phyloP scores from a whole-genome alignment of 2,888 invertebrate genomes.

The Eulithis prunata region DNA sequence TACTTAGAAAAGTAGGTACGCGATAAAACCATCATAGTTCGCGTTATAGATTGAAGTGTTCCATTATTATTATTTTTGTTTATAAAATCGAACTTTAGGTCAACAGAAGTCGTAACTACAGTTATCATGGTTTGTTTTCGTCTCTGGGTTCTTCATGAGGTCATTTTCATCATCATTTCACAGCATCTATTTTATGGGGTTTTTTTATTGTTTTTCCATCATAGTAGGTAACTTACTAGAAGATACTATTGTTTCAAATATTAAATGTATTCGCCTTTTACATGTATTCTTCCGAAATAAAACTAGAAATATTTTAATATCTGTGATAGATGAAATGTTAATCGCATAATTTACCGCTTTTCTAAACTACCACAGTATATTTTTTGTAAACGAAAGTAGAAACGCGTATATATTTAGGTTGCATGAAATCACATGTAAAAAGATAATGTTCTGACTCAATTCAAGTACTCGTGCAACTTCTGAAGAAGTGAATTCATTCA shows the following conservation, averaged over 20 bases:
- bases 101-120: slow-evolving; percentile 49
- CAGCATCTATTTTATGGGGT: slow-evolving; percentile 29
- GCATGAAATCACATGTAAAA: slow-evolving; percentile 19
- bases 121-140: slow-evolving; percentile 59
- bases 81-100: slow-evolving; percentile 31
- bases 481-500: background rate
- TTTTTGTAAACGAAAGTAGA: background rate
- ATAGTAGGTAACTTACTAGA: slow-evolving; percentile 10
- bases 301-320: slow-evolving; percentile 10
- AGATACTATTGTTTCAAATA: slow-evolving; percentile 6
- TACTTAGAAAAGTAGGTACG: slow-evolving; percentile 42
- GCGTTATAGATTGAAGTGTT: slow-evolving; percentile 47
- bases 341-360: slow-evolving; percentile 8
- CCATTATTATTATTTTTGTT: slow-evolving; percentile 24
- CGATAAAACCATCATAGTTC: slow-evolving; percentile 45
- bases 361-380: background rate
- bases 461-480: no score
- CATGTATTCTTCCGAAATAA: slow-evolving; percentile 17
- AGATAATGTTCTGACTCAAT: background rate
- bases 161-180: slow-evolving; percentile 50
- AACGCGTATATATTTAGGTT: slow-evolving; percentile 4
- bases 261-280: slow-evolving; percentile 4
- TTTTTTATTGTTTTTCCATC: slow-evolving; percentile 45
- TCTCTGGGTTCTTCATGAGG: slow-evolving; percentile 54
- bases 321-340: slow-evolving; percentile 17